Evolutionary conservation across 1,140 invertebrate genomes (phyloP), one percentile per base, ranked within the genome.

Genomic region (Bombus cullumanus): DNA sequence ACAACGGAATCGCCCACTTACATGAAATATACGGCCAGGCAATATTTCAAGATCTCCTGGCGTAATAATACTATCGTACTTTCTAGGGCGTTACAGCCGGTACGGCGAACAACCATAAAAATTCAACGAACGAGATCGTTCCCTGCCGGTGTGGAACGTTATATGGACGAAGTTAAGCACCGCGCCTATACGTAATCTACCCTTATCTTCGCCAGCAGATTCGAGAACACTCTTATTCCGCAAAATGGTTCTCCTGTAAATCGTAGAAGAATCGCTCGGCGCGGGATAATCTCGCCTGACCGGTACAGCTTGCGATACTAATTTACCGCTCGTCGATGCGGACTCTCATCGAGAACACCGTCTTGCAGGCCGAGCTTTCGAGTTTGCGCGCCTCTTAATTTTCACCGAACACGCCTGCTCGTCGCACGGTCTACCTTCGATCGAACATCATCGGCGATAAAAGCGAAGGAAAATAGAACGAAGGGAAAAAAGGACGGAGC

Each of bases 91-190:
- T 89, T 91, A 89, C 85, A 89, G 85, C 89, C 83, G 89, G 59
- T 82, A 87, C 85, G 87, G 86, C 82, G 80, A 88, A 87, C 85
- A 85, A 91, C 88, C 85, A 91, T 91, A 91, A 91, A 91, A 91
- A 89, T 90, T 89, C 90, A 89, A 89, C 85, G 82, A 91, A 91
- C 90, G 87, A 80, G 85, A 81, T 85, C 85, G 85, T 91, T 82
- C 53, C 72, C 22, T 53, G 47, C 31, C 68, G 83, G 62, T 80
- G 79, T 77, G 74, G 77, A 88, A 77, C 86, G 81, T 86, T 84
- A 82, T 66, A 88, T 39, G 82, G 62, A 81, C 76, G 73, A 88
- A 88, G 89, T 91, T 86, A 86, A 89, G 66, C 73, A 57, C 71
- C 73, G 47, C 69, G 84, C 66, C 87, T 86, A 88, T 75, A 88